These are phyloP conservation scores for Drosophila koepferae DNA, from an alignment of 2,888 invertebrate species.

Conservation along the genomic window DNA sequence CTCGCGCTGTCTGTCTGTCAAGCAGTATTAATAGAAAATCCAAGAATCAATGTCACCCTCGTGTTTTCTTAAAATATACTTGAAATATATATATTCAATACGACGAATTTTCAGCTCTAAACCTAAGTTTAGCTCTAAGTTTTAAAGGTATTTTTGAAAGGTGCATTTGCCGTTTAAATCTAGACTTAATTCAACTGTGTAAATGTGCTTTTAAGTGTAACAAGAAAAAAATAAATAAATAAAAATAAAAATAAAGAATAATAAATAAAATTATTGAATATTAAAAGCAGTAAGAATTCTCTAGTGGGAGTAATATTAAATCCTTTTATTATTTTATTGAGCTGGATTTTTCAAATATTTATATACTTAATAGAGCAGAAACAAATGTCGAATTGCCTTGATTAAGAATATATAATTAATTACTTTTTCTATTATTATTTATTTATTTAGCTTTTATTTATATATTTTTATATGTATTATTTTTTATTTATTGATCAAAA, in stretches of 20 bases:
- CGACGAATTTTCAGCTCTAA: constrained; percentile 21
- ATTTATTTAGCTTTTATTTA: no score
- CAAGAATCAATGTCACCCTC: constrained; percentile 1
- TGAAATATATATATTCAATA: neutral
- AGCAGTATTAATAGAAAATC: constrained; percentile 40
- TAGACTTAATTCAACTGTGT: constrained; percentile 25
- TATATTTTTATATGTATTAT: no score
- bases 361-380: no score
- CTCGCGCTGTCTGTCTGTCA: neutral
- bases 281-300: no score
- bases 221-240: constrained; percentile 14
- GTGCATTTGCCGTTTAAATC: constrained; percentile 13
- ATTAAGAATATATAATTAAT: no score
- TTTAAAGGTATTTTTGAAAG: constrained; percentile 15
- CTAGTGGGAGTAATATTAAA: no score
- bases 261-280: neutral
- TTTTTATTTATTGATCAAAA: no score
- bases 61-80: constrained; percentile 7
- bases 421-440: no score
- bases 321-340: no score
- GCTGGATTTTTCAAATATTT: no score
- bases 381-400: no score
- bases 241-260: neutral
- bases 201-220: constrained; percentile 52
- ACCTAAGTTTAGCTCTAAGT: constrained; percentile 11